Base-by-base conservation (phyloP, 2,797 vertebrate species). In the Chloroceryle inda region DNA sequence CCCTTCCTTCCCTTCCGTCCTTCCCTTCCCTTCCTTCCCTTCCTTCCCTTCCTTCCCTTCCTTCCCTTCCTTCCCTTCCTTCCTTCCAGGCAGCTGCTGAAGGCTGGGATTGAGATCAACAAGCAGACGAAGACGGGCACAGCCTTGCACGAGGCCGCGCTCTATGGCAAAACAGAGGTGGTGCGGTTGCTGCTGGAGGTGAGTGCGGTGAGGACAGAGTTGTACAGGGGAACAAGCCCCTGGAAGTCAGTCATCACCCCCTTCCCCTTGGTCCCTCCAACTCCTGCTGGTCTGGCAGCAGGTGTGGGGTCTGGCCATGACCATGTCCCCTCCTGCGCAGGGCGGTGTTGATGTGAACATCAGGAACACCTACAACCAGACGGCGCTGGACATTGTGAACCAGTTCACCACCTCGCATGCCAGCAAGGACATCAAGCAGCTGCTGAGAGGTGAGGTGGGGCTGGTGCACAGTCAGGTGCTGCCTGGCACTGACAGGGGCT, bases 401-500 rank as follows among this genome's bases (percentile, higher is more conserved):
- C 99, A 99, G 97, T 99, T 99, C 98, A 99, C 99, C 95, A 99
- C 99, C 7, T 99, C 99, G 0, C 99, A 99, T 1, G 99, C 99
- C 97, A 99, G 99, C 98, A 98, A 98, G 89, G 99, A 99, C 88
- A 99, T 99, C 98, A 99, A 99, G 93, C 99, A 99, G 97, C 98
- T 99, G 38, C 98, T 99, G 7, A 96, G 99, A 98, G 99, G 99
- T 99, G 94, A 97, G 98, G 73, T 68, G 83, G 85, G 83, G 19
- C 44, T 1, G 1, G 66, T 7, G 3, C 7, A 0, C 0, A 3
- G 63, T 58, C 2, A 0, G 29, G 26, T 1, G 0, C 40, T 53
- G 33, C 53, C 53, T 63, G 42, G 74, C 27, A 37, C 33, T 55
- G 47, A 42, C 50, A 38, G 74, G 66, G 29, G 4, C 24, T 72